Base-by-base conservation (phyloP, 2,113 vertebrate genomes). In the Calyptommatus sinebrachiatus region DNA sequence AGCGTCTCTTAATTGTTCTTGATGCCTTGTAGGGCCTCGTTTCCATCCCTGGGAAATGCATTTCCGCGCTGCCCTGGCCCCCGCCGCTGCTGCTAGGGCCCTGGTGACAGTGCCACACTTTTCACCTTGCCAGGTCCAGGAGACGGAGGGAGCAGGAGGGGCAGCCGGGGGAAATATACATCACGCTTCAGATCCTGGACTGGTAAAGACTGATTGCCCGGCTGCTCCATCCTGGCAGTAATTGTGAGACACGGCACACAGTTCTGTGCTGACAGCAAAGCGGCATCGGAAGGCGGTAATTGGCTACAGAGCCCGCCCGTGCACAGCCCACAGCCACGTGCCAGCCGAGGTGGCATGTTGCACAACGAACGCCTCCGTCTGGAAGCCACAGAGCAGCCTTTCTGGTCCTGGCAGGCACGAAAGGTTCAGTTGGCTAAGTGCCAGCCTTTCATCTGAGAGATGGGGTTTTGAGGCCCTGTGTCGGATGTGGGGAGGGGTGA, bases 181-280 rank as follows among this genome's bases (percentile, higher is more conserved):
- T 16, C 7, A 22, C 41, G 3, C 5, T 12, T 48, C 8, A 26
- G 48, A 79, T 7, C 57, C 41, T 24, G n/a, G 24, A 60, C 24
- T 5, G 4, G n/a, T 16, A 8, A 14, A 20, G 14, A 20, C 22
- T 2, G 0, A 0, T 0, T 21, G 57, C 0, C 3, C 0, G 45
- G 60, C 20, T 67, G n/a, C 46, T 41, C n/a, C 1, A 1, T 63
- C 35, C 28, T 21, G 10, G 3, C 12, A 50, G 24, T 5, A 9
- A 60, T 7, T 26, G 61, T n/a, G 8, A 26, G 57, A 41, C 35
- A 65, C 31, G 16, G 35, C 46, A 35, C 1, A 12, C 20, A 16
- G 41, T 6, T 26, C 28, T n/a, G 45, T 50, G 60, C 60, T 20
- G 60, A 24, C 18, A 53, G 68, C 5, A 8, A 72, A 60, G 16